Base-by-base conservation (phyloP, 2,113 vertebrate species). In the Sciurus niger region DNA sequence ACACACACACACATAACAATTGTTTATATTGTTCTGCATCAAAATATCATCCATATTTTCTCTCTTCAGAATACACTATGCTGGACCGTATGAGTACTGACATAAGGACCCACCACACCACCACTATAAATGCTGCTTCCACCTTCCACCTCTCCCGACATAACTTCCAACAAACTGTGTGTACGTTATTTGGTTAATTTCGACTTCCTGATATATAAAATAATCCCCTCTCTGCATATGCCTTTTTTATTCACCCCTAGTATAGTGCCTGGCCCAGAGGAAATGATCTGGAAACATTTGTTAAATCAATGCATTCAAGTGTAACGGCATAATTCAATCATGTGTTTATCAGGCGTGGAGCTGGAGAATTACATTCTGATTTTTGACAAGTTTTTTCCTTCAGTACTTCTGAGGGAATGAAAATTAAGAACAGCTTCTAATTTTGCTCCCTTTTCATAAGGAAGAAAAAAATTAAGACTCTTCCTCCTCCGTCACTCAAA, bases 261-360 rank as follows among this genome's bases (percentile, higher is more conserved):
- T 12, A 24, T 0, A 17, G 28, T 22, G 14, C 2, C 48, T n/a
- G 30, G 9, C 6, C 37, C 40, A 32, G 2, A 28, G 18, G 1
- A 32, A 58, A 73, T 40, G 37, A 67, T 16, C 51, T 53, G 28
- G 58, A 93, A 76, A 85, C 9, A n/a, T 60, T 24, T 32, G 20
- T 28, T 37, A 58, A 77, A 48, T 68, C 17, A 13, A 8, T 60
- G 4, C 28, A 30, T 68, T 84, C 14, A 5, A 6, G 48, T 14
- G 14, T 20, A 79, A 74, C 18, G 3, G 14, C 60, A 32, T 32
- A 53, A 17, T 60, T 93, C 48, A 48, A 14, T 48, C 17, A 0
- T 32, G 25, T 37, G 24, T 20, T 72, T 28, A 11, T n/a, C 65
- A 18, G 3, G 17, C 5, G 14, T 4, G 3, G 1, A 77, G 40